These are phyloP conservation scores for Pterostichus madidus DNA, from an alignment of 2,888 invertebrate genomes.

Conservation along the genomic window DNA sequence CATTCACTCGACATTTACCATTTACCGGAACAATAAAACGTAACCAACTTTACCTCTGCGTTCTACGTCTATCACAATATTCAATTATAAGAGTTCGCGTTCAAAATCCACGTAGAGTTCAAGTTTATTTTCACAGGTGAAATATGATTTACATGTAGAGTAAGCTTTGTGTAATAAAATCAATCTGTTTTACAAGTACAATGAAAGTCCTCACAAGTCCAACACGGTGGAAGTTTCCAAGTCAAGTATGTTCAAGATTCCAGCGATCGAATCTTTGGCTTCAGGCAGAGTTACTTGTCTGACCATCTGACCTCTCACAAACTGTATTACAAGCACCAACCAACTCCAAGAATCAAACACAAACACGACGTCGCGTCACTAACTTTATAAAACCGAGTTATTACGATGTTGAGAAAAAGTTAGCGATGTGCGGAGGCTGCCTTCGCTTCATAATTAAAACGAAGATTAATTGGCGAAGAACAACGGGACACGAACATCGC, in stretches of 20 bases:
- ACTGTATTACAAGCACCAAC: slow-evolving; percentile 22
- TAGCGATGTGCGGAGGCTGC: not conserved
- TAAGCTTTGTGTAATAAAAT: not conserved
- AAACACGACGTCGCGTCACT: not conserved
- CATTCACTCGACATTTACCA: not conserved
- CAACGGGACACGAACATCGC: slow-evolving; percentile 26
- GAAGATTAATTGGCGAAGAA: slow-evolving; percentile 29
- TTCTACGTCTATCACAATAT: too few species aligned
- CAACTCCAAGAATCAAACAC: slow-evolving; percentile 19
- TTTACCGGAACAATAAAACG: not conserved
- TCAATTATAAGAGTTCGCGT: too few species aligned
- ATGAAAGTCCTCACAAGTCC: not conserved
- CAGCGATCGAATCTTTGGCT: not conserved
- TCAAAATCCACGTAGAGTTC: too few species aligned
- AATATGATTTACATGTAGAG: not conserved
- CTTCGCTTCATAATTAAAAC: slow-evolving; percentile 20
- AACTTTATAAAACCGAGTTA: not conserved
- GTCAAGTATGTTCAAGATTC: slow-evolving; percentile 22
- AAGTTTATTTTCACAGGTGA: too few species aligned
- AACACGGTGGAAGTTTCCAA: slow-evolving; percentile 6
- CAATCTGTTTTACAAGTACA: not conserved
- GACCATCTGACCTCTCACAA: slow-evolving; percentile 17
- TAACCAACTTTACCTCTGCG: not conserved
- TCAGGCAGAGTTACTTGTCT: slow-evolving; percentile 10
- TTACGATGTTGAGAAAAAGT: slow-evolving; percentile 7